Conservation (phyloP, 2,888 invertebrate species). For the Tetragnatha montana region DNA sequence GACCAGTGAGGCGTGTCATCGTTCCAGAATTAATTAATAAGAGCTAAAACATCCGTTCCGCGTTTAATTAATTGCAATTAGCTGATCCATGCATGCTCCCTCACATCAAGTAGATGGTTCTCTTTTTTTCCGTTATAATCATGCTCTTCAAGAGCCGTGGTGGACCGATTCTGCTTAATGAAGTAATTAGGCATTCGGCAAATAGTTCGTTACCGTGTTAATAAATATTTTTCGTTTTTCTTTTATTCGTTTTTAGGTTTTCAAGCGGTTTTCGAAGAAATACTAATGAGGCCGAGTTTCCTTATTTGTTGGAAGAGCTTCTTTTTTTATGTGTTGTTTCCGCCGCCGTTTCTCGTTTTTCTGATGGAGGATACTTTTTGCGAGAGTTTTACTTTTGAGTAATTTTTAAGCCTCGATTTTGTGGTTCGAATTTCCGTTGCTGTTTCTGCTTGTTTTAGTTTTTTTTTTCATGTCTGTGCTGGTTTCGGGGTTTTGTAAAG, state of each 20-base stretch:
- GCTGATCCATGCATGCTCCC: conserved; percentile 9
- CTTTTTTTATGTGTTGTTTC: not conserved
- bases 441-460: too few relatives aligned
- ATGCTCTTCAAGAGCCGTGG: conserved; percentile 6
- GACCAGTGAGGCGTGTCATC: not conserved
- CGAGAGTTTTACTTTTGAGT: too few relatives aligned
- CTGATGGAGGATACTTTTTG: too few relatives aligned
- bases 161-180: conserved; percentile 9
- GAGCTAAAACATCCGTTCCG: conserved; percentile 20
- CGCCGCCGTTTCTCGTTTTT: too few relatives aligned
- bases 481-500: too few relatives aligned
- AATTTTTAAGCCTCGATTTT: too few relatives aligned
- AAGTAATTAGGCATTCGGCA: conserved; percentile 33
- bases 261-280: not conserved
- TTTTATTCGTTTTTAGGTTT: not conserved
- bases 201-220: conserved; percentile 32
- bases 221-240: conserved; percentile 18
- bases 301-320: not conserved
- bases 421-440: too few relatives aligned
- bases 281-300: not conserved
- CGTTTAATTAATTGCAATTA: conserved; percentile 35
- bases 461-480: too few relatives aligned
- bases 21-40: conserved; percentile 36
- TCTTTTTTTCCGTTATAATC: not conserved
- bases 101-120: conserved; percentile 3